Evolutionary conservation across 2,888 invertebrate species (phyloP), one percentile per base, ranked within the genome.

Genomic region (Xanthorhoe spadicearia): DNA sequence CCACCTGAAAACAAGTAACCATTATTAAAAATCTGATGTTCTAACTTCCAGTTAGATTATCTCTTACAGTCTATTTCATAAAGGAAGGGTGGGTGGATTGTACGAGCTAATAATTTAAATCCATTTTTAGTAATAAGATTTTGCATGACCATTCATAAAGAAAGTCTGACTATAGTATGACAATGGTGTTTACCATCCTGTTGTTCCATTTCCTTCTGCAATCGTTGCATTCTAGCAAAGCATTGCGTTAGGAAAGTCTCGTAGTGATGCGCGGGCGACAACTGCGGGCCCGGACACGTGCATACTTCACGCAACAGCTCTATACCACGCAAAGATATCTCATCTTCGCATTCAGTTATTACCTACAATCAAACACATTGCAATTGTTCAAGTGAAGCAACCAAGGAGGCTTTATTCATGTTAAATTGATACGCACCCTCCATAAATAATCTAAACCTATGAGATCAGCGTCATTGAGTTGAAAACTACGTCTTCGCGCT

Each of bases 361-460:
- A 97, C 96, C 96, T 96, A 60, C 56, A 61, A 9, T 66, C 19
- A 35, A 51, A 48, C n/a, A 17, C 10, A 17, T 43, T 43, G 4
- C n/a, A 35, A 48, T 28, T 17, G 54, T 7, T 46, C 23, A 28
- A 56, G 46, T 48, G 23, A 46, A n/a, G 43, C 0, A n/a, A 4
- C 3, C 8, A 6, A 48, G 7, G 23, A 10, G 43, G 1, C 2
- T 32, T 46, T 6, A 15, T 46, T 15, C 13, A 50, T 18, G 35
- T 6, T n/a, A 17, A 18, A 46, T 6, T 51, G 17, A 54, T 28
- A 6, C 95, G 90, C 80, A 97, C 97, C 88, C 97, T 94, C 99
- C 99, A 99, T 78, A 99, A 94, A 94, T 99, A 99, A 89, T 99
- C 99, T 83, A 98, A 95, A 73, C 99, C 99, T 84, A 98, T 98